Evolutionary conservation across 1,140 invertebrate species (phyloP).

Genomic region (Alviniconcha marisindica): DNA sequence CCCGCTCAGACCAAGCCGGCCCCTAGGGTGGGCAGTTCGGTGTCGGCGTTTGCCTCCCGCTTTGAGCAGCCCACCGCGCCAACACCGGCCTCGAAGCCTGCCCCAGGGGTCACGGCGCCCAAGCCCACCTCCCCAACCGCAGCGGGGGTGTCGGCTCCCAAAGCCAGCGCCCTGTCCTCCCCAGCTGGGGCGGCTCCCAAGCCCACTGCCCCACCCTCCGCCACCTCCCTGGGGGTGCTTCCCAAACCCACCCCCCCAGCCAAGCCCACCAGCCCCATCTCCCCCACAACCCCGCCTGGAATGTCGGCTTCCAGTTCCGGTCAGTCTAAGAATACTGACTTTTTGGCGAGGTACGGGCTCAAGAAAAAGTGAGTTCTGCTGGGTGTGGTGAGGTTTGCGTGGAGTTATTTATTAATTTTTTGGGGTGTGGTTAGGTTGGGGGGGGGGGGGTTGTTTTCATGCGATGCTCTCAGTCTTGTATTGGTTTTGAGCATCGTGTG

Average conservation of each 20-base stretch:
- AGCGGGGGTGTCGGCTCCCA: background rate
- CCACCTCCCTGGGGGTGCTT: background rate
- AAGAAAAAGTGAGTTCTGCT: conserved; percentile 14
- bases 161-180: background rate
- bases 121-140: conserved; percentile 4
- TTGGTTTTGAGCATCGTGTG: too few species aligned
- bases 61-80: conserved; percentile 32
- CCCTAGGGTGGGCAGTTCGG: conserved; percentile 13
- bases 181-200: background rate
- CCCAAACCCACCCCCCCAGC: background rate
- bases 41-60: conserved; percentile 32
- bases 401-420: too few species aligned
- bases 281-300: background rate
- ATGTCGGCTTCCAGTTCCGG: background rate
- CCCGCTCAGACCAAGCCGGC: background rate
- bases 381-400: too few species aligned
- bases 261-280: background rate
- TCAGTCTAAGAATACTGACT: conserved; percentile 28
- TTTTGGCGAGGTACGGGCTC: conserved; percentile 27
- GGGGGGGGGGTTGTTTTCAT: too few species aligned
- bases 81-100: background rate
- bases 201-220: background rate
- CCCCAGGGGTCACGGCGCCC: background rate
- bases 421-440: too few species aligned
- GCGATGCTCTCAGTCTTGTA: too few species aligned